Percentiles rank a stretch among this genome's conserved stretches.
phyloP scores from a whole-genome alignment of 2,888 invertebrate genomes.

The Dolichomitus sp. region DNA sequence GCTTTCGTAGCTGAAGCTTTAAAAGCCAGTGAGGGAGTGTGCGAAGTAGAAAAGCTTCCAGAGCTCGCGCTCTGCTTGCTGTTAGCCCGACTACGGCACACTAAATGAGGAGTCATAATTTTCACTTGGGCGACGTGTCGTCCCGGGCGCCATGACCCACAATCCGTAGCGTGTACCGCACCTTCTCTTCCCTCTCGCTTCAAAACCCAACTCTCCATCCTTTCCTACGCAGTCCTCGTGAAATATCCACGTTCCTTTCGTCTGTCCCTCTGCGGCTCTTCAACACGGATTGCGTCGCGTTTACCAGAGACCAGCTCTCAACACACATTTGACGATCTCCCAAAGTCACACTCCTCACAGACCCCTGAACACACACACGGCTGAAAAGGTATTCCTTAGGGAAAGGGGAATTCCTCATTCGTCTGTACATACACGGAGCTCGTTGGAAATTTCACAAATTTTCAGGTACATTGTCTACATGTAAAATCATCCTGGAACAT shows the following conservation, averaged over 20 bases:
- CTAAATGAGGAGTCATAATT: slow-evolving; percentile 84
- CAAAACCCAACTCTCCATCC: slow-evolving; percentile 8
- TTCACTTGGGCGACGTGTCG: slow-evolving; percentile 78
- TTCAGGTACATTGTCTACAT: background rate
- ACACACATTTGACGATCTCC: slow-evolving; percentile 1
- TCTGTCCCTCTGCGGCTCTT: background rate
- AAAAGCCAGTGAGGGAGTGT: slow-evolving; percentile 45
- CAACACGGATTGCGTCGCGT: slow-evolving; percentile 21
- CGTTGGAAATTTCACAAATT: background rate
- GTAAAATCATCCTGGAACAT: background rate
- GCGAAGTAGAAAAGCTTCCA: slow-evolving; percentile 37
- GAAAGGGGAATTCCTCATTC: background rate
- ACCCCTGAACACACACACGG: background rate
- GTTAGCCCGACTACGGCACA: slow-evolving; percentile 65
- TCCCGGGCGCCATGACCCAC: slow-evolving; percentile 73
- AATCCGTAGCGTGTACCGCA: slow-evolving; percentile 70
- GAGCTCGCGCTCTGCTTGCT: slow-evolving; percentile 28
- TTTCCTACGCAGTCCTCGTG: slow-evolving; percentile 14
- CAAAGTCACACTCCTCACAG: slow-evolving; percentile 3
- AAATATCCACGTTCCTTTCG: background rate
- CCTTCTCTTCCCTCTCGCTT: slow-evolving; percentile 33
- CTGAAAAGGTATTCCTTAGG: slow-evolving; percentile 9
- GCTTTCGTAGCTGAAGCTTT: slow-evolving; percentile 42
- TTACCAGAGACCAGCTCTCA: slow-evolving; percentile 1
- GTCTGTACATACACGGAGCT: background rate